phyloP scores from a whole-genome alignment of 2,888 invertebrate genomes.

The Chaetogeoica ovagalla region DNA sequence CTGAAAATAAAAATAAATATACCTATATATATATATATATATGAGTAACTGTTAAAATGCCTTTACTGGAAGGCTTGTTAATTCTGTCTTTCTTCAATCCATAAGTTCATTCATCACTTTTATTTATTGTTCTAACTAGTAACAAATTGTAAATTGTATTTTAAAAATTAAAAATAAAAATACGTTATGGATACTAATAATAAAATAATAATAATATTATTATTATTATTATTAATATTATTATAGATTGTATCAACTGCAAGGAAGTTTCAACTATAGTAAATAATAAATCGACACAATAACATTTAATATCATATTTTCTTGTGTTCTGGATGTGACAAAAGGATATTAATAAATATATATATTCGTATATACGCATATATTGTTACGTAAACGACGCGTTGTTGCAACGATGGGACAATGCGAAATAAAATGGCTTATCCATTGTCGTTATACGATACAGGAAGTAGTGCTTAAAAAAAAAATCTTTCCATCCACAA shows the following conservation, averaged over 20 bases:
- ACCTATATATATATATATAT: no score
- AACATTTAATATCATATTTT: background rate
- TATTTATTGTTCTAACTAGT: no score
- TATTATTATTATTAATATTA: no score
- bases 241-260: background rate
- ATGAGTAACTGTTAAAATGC: no score
- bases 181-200: no score
- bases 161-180: no score
- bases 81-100: no score
- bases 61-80: no score
- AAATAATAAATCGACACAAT: background rate
- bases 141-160: no score
- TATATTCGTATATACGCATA: background rate
- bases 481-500: conserved; percentile 32
- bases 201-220: no score
- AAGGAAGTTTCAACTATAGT: background rate
- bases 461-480: conserved; percentile 36
- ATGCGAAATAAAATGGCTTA: conserved; percentile 22
- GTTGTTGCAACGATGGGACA: background rate
- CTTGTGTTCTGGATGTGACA: conserved; percentile 22
- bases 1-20: no score
- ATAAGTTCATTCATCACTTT: no score
- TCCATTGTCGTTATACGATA: conserved; percentile 7
- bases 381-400: conserved; percentile 24
- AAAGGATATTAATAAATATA: background rate